phyloP scores from a whole-genome alignment of 2,888 invertebrate genomes.

The Argyra leucocephala region DNA sequence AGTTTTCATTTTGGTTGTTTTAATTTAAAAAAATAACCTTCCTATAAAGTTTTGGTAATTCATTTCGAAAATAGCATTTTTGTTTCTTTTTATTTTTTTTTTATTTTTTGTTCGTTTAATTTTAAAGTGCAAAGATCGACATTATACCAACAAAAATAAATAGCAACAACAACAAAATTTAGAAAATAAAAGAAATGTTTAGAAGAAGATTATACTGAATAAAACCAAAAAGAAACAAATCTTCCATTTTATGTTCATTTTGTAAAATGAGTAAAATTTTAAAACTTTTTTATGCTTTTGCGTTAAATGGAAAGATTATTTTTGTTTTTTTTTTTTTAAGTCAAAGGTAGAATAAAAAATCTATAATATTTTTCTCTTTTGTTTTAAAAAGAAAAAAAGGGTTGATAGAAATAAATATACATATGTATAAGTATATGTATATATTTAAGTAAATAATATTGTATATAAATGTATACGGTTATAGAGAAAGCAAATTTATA shows the following conservation, averaged over 20 bases:
- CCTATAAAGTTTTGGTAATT: background rate
- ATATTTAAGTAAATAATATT: background rate
- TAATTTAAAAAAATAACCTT: background rate
- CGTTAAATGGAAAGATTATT: background rate
- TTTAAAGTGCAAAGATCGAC: constrained; percentile 1
- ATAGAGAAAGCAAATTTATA: background rate
- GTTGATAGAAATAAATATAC: background rate
- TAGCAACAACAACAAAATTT: background rate
- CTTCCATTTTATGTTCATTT: background rate
- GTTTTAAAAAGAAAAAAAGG: background rate
- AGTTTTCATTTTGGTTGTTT: too few species aligned
- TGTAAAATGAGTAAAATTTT: background rate
- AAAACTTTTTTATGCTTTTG: constrained; percentile 6
- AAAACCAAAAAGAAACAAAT: background rate
- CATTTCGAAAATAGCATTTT: background rate
- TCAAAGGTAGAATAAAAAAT: background rate
- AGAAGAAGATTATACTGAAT: background rate
- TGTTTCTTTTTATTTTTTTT: too few species aligned
- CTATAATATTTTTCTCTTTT: background rate
- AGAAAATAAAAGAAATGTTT: background rate
- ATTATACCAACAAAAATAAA: background rate
- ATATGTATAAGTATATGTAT: background rate
- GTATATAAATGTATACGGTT: background rate
- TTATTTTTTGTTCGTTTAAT: background rate
- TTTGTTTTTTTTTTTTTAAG: background rate